Conservation (phyloP, 2,113 vertebrate genomes). For the Lathamus discolor region DNA sequence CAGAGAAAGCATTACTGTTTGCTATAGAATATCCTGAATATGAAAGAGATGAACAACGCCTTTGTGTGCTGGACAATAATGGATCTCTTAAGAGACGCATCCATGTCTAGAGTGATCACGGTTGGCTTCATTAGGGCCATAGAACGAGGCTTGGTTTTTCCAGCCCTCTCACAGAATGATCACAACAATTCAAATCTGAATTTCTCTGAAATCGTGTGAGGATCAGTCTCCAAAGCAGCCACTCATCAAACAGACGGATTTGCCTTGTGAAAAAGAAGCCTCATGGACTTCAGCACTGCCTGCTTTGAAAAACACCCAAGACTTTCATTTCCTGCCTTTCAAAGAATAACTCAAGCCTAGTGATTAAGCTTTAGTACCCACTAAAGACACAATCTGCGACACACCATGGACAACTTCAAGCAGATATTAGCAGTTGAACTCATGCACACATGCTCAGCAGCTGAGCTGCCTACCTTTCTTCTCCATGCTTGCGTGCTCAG, state of each 20-base stretch:
- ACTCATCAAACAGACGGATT: neutral
- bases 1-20: neutral
- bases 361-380: conserved; percentile 27
- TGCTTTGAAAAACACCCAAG: conserved; percentile 2
- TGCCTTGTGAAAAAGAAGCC: neutral
- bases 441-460: neutral
- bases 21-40: neutral
- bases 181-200: neutral
- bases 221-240: neutral
- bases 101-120: rapidly evolving
- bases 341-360: neutral
- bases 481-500: neutral
- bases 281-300: neutral
- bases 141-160: neutral
- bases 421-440: neutral
- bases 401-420: neutral
- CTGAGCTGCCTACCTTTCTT: neutral
- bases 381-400: neutral
- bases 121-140: neutral
- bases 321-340: conserved; percentile 47
- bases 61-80: neutral
- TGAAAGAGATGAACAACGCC: neutral
- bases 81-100: neutral
- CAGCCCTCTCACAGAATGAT: neutral
- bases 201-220: neutral